Conservation (phyloP, 2,888 invertebrate genomes). For the Dynastes hyllus region DNA sequence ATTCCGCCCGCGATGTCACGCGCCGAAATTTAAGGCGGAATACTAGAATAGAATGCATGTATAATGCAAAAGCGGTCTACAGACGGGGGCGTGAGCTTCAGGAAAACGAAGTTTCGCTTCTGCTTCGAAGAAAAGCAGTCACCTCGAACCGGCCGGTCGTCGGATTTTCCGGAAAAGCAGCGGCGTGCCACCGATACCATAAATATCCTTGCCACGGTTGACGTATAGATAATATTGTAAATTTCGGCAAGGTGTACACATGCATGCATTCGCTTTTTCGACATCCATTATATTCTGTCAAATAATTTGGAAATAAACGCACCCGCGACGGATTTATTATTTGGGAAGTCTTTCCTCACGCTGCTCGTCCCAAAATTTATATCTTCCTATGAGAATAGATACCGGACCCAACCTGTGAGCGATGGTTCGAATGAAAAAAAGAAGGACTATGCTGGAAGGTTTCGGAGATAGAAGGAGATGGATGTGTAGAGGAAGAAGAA, state of each 20-base stretch:
- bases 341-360: conserved; percentile 10
- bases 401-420: background rate
- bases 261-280: conserved; percentile 25
- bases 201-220: conserved; percentile 21
- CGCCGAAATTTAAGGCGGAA: conserved; percentile 16
- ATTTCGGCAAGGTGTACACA: conserved; percentile 12
- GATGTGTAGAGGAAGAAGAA: background rate
- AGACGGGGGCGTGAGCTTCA: background rate
- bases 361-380: conserved; percentile 37
- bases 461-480: background rate
- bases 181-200: conserved; percentile 21
- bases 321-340: conserved; percentile 45
- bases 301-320: conserved; percentile 48
- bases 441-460: background rate
- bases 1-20: background rate
- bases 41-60: conserved; percentile 7
- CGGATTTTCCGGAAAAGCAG: conserved; percentile 16
- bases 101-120: background rate
- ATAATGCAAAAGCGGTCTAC: conserved; percentile 10
- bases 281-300: conserved; percentile 49
- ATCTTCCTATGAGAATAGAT: conserved; percentile 27
- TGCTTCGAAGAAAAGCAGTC: background rate
- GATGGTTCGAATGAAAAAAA: background rate
- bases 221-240: conserved; percentile 41
- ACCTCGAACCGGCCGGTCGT: too few species aligned